Conservation (phyloP, 2,797 vertebrate genomes). For the Eurystomus glaucurus region DNA sequence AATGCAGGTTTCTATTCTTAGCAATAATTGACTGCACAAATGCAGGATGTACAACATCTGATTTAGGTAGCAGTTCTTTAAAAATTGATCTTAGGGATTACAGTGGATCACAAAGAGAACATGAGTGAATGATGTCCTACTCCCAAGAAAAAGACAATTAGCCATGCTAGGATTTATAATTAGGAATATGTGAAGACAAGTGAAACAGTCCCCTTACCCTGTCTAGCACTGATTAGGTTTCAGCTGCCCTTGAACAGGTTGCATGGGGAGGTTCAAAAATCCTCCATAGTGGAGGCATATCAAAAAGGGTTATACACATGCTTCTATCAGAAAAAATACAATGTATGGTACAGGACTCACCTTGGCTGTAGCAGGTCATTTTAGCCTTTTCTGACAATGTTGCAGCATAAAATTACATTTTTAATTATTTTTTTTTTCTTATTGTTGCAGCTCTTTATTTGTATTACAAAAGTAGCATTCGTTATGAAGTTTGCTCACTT, state of each 20-base stretch:
- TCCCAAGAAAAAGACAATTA: not conserved
- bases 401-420: not conserved
- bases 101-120: not conserved
- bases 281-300: not conserved
- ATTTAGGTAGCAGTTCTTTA: not conserved
- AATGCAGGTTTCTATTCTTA: constrained; percentile 15
- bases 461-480: not conserved
- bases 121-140: not conserved
- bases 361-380: not conserved
- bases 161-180: not conserved
- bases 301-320: not conserved
- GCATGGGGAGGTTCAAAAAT: not conserved
- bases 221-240: not conserved
- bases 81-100: not conserved
- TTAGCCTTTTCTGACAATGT: not conserved
- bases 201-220: not conserved
- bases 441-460: not conserved
- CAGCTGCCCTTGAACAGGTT: not conserved
- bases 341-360: not conserved
- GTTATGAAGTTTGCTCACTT: not conserved
- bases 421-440: not conserved
- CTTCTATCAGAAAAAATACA: not conserved
- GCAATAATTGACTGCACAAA: constrained; percentile 9
- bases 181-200: not conserved
- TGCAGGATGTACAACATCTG: not conserved